Conservation (phyloP, 2,797 vertebrate species). For the Euthynnus affinis region DNA sequence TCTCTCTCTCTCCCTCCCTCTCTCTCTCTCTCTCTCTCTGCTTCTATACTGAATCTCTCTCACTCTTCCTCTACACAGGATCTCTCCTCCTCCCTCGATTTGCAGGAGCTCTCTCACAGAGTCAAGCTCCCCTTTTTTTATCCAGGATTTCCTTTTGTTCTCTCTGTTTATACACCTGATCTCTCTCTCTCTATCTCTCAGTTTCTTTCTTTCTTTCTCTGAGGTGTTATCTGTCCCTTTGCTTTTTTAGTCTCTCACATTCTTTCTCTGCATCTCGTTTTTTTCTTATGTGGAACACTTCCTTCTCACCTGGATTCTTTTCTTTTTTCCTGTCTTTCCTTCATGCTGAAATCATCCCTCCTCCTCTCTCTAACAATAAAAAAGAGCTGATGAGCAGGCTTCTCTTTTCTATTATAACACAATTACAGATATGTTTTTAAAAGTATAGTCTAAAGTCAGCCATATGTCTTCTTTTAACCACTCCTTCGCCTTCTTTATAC, state of each 20-base stretch:
- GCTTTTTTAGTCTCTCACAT: background rate
- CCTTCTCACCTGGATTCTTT: background rate
- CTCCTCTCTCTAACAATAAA: background rate
- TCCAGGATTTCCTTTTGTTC: conserved; percentile 55
- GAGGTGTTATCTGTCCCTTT: conserved; percentile 1
- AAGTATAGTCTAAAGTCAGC: background rate
- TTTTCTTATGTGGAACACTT: background rate
- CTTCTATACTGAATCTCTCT: conserved; percentile 29
- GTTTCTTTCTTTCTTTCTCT: background rate
- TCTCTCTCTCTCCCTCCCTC: conserved; percentile 13
- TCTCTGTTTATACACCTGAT: background rate
- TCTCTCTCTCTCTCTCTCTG: conserved; percentile 23
- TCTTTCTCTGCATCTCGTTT: background rate
- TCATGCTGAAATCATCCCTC: background rate
- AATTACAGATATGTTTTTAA: background rate
- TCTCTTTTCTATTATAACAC: background rate
- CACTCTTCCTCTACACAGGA: conserved; percentile 38
- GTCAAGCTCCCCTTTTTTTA: conserved; percentile 42
- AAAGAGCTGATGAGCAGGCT: background rate
- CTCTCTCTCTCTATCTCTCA: background rate
- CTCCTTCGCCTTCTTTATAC: background rate
- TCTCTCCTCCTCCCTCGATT: conserved; percentile 42
- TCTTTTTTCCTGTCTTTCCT: conserved; percentile 3
- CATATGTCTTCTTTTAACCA: background rate
- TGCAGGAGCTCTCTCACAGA: conserved; percentile 26